Evolutionary conservation across 1,140 invertebrate species (phyloP), one percentile per base, ranked within the genome.

Genomic region (Diabrotica undecimpunctata): DNA sequence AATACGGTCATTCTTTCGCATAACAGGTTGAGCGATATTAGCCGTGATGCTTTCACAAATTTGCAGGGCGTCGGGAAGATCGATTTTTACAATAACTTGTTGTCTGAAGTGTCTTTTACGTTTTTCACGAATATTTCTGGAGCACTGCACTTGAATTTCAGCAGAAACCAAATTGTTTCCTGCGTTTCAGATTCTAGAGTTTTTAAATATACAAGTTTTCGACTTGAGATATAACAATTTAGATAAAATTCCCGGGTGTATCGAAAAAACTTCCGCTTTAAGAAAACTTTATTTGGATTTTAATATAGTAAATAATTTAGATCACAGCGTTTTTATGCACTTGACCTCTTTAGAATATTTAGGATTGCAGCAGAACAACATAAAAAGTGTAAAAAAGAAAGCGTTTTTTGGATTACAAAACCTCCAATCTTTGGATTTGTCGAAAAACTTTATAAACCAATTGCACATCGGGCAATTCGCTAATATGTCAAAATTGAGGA

Each of bases 401-500:
- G 88, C 91, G 11, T 92, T 93, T 73, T 83, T 85, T 66, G 89
- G 89, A 10, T 73, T 94, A 10, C 82, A 85, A 50, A 86, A 84
- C 50, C 77, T 96, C 7, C 91, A 94, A 76, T 84, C 88, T 61
- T 74, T 96, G 10, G 91, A 96, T 76, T 77, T 96, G 0, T 91
- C 89, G 56, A 84, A 86, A 68, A 96, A 96, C 78, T 78, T 83
- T 7, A 84, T 96, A 14, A 85, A 86, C 52, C 88, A 90, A 71
- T 79, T 96, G 61, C 88, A 91, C 12, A 85, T 87, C n/a, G 87
- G 89, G 73, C 90, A 93, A 75, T 94, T 95, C 79, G 86, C 86
- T 12, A 89, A 90, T 78, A 79, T 93, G 58, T 84, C 85, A 51
- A 88, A 87, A 69, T 79, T 95, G 39, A 82, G 92, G 54, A 86